phyloP scores from a whole-genome alignment of 2,797 vertebrate genomes.

The Antrozous pallidus region DNA sequence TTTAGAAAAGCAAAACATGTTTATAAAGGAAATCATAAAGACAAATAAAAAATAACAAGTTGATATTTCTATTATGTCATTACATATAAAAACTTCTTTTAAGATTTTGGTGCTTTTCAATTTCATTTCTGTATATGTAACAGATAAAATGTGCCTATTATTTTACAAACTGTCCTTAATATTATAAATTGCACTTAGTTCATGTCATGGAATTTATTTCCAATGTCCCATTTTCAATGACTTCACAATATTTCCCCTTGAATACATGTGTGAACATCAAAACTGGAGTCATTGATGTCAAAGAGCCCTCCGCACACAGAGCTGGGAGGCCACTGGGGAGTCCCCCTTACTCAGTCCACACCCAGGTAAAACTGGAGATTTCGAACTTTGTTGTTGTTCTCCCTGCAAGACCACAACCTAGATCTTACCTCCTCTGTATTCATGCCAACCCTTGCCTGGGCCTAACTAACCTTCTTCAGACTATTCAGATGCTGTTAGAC shows the following conservation, averaged over 20 bases:
- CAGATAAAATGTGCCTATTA: background rate
- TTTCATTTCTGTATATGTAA: background rate
- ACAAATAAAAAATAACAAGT: background rate
- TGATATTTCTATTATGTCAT: background rate
- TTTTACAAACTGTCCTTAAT: background rate
- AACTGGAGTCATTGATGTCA: background rate
- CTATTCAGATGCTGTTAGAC: background rate
- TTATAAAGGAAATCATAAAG: background rate
- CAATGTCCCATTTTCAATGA: background rate
- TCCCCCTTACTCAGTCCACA: background rate
- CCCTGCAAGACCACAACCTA: background rate
- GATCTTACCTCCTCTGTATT: background rate
- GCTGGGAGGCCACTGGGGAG: background rate
- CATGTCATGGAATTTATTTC: background rate
- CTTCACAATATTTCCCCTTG: background rate
- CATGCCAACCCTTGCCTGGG: background rate
- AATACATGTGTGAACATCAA: background rate
- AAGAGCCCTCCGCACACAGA: background rate
- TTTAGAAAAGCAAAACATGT: background rate
- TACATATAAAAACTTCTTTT: background rate
- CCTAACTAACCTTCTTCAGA: background rate
- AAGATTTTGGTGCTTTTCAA: background rate
- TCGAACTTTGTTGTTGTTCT: background rate
- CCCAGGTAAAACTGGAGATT: background rate
- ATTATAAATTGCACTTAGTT: background rate